Percentiles rank a stretch among this genome's conserved stretches.
phyloP scores from a whole-genome alignment of 2,113 vertebrate genomes.

The Phainopepla nitens region DNA sequence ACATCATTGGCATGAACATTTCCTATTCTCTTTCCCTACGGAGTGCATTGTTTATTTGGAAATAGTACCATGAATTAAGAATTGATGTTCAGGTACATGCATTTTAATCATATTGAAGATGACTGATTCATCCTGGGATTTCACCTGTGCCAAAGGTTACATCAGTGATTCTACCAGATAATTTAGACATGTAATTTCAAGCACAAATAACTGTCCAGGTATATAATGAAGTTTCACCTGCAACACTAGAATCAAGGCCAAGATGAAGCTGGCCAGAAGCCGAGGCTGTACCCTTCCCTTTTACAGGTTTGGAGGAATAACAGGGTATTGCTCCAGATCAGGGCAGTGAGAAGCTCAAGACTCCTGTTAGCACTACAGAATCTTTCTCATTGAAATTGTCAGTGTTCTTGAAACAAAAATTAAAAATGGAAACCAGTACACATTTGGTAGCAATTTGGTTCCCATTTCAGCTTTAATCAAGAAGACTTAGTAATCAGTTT shows the following conservation, averaged over 20 bases:
- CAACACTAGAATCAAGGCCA: neutral
- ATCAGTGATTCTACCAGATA: neutral
- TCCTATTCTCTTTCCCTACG: neutral
- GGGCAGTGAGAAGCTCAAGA: conserved; percentile 20
- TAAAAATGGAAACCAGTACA: conserved; percentile 50
- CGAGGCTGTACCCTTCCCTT: neutral
- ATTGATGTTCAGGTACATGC: neutral
- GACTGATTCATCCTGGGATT: neutral
- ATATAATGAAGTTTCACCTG: neutral
- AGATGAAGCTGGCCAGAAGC: neutral
- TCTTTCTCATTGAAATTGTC: conserved; percentile 21
- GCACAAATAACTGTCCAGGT: neutral
- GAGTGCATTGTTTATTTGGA: neutral
- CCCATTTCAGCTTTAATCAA: conserved; percentile 67
- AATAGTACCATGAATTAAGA: conserved; percentile 9
- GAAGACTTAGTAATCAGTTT: conserved; percentile 55
- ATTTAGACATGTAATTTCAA: neutral
- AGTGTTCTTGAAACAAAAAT: neutral
- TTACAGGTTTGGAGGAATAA: conserved; percentile 32
- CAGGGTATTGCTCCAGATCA: conserved; percentile 15
- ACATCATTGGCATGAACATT: conserved; percentile 1
- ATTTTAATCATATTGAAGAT: neutral
- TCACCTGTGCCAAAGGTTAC: neutral
- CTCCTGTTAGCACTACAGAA: neutral
- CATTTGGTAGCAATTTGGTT: conserved; percentile 71